Percentiles rank a stretch among this genome's conserved stretches.
Evolutionary conservation across 2,113 vertebrate species (phyloP).

Genomic region (Perca flavescens): DNA sequence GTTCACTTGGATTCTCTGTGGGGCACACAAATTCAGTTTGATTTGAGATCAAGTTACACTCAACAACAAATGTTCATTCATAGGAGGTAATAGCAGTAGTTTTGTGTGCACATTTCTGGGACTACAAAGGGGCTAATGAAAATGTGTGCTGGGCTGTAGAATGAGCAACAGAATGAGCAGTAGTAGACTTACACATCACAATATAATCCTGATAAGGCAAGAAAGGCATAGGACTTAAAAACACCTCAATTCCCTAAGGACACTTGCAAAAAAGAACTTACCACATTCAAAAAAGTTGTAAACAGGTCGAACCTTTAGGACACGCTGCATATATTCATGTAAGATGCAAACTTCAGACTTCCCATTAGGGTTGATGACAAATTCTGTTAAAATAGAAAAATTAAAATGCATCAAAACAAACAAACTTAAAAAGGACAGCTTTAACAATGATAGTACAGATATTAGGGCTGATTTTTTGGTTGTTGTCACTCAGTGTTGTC

Average conservation of each 20-base stretch:
- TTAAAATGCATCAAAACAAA: constrained; percentile 16
- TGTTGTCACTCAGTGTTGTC: too few species aligned
- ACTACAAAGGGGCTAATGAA: not conserved
- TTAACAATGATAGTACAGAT: not conserved
- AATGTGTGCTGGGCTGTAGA: not conserved
- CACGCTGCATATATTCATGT: constrained; percentile 99
- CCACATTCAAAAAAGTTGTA: constrained; percentile 99
- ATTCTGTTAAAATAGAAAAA: constrained; percentile 85
- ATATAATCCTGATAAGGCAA: not conserved
- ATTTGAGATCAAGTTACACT: not conserved
- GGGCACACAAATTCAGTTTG: constrained; percentile 23
- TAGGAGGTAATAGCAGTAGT: not conserved
- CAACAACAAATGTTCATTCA: not conserved
- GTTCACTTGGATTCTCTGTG: constrained; percentile 99
- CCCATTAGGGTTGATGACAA: constrained; percentile 98
- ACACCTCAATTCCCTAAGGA: not conserved
- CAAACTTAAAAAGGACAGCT: not conserved
- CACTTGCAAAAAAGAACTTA: constrained; percentile 81
- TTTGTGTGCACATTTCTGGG: not conserved
- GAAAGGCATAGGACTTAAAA: not conserved
- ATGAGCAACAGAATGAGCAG: not conserved
- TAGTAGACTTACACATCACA: not conserved
- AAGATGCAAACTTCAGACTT: constrained; percentile 99
- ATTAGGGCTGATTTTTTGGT: not conserved
- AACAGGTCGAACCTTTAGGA: constrained; percentile 99